Percentiles rank a stretch among this genome's conserved stretches.
These are phyloP conservation scores for Myripristis murdjan DNA, from an alignment of 2,797 vertebrate species.

Conservation along the genomic window DNA sequence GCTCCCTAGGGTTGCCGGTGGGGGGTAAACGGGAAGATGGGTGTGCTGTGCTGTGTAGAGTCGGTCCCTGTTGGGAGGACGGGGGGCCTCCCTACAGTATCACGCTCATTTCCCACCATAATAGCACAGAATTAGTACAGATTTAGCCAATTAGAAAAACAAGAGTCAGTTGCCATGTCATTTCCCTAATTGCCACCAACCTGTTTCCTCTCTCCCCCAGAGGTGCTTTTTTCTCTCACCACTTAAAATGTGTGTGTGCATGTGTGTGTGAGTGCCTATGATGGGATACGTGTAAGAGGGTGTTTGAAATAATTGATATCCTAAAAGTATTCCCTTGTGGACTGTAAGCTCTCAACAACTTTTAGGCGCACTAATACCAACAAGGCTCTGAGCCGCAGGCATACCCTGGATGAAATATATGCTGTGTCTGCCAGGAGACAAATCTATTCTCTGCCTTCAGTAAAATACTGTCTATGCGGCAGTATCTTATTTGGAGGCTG, in stretches of 20 bases:
- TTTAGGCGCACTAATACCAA: conserved; percentile 77
- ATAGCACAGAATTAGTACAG: conserved; percentile 71
- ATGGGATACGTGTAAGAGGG: conserved; percentile 22
- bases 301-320: conserved; percentile 71
- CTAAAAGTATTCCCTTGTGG: conserved; percentile 73
- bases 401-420: conserved; percentile 81
- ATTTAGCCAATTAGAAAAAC: conserved; percentile 79
- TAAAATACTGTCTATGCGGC: conserved; percentile 84
- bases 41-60: conserved; percentile 18
- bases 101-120: conserved; percentile 66
- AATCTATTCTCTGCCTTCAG: conserved; percentile 81
- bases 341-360: conserved; percentile 75
- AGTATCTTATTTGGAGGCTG: conserved; percentile 83
- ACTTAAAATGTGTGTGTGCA: conserved; percentile 10
- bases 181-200: conserved; percentile 69
- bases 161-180: conserved; percentile 61
- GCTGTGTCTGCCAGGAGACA: conserved; percentile 82
- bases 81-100: conserved; percentile 33
- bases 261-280: conserved; percentile 46
- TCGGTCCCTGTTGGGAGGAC: conserved; percentile 15
- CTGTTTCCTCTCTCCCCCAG: conserved; percentile 47
- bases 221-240: conserved; percentile 22
- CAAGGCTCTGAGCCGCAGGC: conserved; percentile 75
- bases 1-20: conserved; percentile 52
- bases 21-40: conserved; percentile 43